Evolutionary conservation across 2,888 invertebrate genomes (phyloP), one percentile per base, ranked within the genome.

Genomic region (Myopa testacea): DNA sequence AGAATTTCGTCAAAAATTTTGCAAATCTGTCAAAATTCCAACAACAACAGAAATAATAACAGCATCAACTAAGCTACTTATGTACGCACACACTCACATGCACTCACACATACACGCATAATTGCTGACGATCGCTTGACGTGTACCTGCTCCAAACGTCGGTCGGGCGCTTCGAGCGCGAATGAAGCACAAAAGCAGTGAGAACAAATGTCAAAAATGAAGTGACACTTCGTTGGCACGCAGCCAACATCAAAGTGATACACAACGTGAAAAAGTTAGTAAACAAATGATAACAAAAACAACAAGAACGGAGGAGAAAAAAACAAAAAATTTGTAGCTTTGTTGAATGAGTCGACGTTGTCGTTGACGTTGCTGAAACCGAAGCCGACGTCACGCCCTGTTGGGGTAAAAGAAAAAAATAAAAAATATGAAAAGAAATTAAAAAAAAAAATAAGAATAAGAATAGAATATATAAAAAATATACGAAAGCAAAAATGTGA

Each of bases 21-120:
- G 73, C 73, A 26, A 73, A 38, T 74, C 65, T 55, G 74, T 74
- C 74, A 74, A 74, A 74, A 67, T 65, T 74, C 16, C 52, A 63
- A 67, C 14, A 74, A 65, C 40, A 74, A 74, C 52, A 62, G 4
- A 4, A 62, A 26, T 37, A 69, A 69, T 34, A 65, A 34, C 67
- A 40, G 16, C 38, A 40, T 34, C 16, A 69, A 19, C 50, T 50
- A 8, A 34, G 62, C 34, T 63, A 34, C n/a, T 19, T n/a, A 16
- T n/a, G n/a, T 4, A 60, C n/a, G 3, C 16, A n/a, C 60, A 7
- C 55, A 55, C 58, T 16, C 19, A 58, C 58, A n/a, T 5, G 19
- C 6, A 58, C 58, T n/a, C 19, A 12, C 12, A 26, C 62, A 14
- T 19, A 34, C 34, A 34, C 26, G 26, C 62, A 63, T 19, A 16